These are phyloP conservation scores for Crioceris asparagi DNA, from an alignment of 2,888 invertebrate genomes.

Conservation along the genomic window DNA sequence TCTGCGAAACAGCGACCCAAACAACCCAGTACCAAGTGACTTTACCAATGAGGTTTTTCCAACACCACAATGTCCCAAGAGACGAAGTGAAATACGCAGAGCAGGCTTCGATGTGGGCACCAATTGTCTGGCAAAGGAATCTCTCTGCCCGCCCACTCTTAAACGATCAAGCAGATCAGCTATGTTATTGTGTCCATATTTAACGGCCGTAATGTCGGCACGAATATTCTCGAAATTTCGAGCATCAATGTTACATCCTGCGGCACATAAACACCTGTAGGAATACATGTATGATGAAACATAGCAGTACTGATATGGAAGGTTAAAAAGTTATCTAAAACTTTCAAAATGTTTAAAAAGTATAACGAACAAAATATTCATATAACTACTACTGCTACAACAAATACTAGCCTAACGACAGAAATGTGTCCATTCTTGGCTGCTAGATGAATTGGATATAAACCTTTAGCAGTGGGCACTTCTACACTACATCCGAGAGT, in stretches of 20 bases:
- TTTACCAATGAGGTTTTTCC: constrained; percentile 62
- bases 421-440: constrained; percentile 61
- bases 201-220: constrained; percentile 66
- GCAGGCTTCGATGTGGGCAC: constrained; percentile 47
- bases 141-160: constrained; percentile 44
- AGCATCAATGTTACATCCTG: constrained; percentile 58
- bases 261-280: constrained; percentile 52
- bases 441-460: constrained; percentile 60
- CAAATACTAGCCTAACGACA: constrained; percentile 55
- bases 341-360: no score
- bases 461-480: constrained; percentile 47
- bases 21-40: constrained; percentile 55
- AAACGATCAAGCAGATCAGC: constrained; percentile 56
- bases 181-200: constrained; percentile 59
- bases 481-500: constrained; percentile 52
- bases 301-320: no score
- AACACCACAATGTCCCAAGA: constrained; percentile 57
- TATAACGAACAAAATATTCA: no score
- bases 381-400: no score
- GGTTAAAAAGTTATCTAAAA: no score
- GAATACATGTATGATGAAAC: no score
- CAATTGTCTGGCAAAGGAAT: constrained; percentile 44
- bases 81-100: constrained; percentile 52
- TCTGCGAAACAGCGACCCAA: constrained; percentile 53
- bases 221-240: constrained; percentile 59